Evolutionary conservation across 1,140 invertebrate genomes (phyloP).

Genomic region (Pogonomyrmex californicus): DNA sequence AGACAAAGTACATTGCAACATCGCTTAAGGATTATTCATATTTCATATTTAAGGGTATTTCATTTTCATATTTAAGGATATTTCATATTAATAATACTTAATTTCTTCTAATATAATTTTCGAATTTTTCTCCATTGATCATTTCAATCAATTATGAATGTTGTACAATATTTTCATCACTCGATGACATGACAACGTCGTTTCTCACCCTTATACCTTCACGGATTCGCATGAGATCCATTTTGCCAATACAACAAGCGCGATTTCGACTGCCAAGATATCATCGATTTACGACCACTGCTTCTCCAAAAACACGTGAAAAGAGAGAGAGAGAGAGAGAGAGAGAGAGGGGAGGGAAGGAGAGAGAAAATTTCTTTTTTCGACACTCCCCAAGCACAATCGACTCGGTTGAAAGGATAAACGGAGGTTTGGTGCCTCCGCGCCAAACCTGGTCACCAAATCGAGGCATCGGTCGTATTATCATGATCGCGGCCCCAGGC

Average conservation of each 20-base stretch:
- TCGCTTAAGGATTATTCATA: too few species aligned
- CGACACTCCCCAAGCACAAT: slow-evolving; percentile 15
- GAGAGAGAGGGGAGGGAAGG: not conserved
- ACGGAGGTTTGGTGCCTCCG: slow-evolving; percentile 10
- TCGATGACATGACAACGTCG: too few species aligned
- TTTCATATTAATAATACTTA: not conserved
- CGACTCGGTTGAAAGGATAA: slow-evolving; percentile 26
- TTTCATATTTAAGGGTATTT: not conserved
- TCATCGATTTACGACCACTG: slow-evolving; percentile 16
- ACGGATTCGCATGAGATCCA: not conserved
- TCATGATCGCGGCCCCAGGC: slow-evolving; percentile 81
- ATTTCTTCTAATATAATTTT: not conserved
- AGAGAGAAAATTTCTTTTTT: slow-evolving; percentile 16
- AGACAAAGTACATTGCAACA: not conserved
- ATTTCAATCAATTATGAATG: not conserved
- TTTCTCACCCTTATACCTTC: not conserved
- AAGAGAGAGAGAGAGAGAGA: not conserved
- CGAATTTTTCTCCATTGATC: not conserved
- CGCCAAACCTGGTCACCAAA: slow-evolving; percentile 30
- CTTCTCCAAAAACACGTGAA: slow-evolving; percentile 7
- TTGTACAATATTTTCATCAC: not conserved
- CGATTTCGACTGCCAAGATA: slow-evolving; percentile 15
- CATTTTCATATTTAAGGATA: not conserved
- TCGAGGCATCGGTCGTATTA: slow-evolving; percentile 82
- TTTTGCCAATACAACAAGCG: slow-evolving; percentile 13